A percentile compares a stretch with the other conserved stretches of the same genome.
These are phyloP conservation scores for Poeciliopsis occidentalis DNA, from an alignment of 2,113 vertebrate genomes.

Conservation along the genomic window DNA sequence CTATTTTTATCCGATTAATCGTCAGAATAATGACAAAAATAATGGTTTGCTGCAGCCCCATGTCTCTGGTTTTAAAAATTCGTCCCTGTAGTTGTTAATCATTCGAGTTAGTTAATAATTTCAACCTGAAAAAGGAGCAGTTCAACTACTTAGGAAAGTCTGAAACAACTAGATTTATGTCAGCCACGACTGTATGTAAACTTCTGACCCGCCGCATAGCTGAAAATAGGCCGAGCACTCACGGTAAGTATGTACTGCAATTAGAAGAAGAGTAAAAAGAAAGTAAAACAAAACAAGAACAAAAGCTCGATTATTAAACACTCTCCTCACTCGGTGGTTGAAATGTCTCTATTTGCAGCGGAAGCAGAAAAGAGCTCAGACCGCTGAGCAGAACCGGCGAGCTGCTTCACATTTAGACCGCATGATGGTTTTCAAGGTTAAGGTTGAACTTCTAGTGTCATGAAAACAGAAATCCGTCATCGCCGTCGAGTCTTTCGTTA, in stretches of 20 bases:
- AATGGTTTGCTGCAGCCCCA: too few species aligned
- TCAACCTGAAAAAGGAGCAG: not conserved
- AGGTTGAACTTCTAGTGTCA: slow-evolving; percentile 3
- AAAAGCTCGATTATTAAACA: slow-evolving; percentile 20
- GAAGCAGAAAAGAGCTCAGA: slow-evolving; percentile 43
- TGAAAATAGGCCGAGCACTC: slow-evolving; percentile 48
- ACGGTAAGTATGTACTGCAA: slow-evolving; percentile 47
- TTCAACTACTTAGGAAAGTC: too few species aligned
- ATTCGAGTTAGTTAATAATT: not conserved
- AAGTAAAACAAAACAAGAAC: slow-evolving; percentile 7
- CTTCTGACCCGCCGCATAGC: not conserved
- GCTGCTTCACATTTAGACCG: slow-evolving; percentile 22
- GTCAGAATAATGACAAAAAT: too few species aligned
- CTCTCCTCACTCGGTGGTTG: slow-evolving; percentile 46
- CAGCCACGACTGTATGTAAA: not conserved
- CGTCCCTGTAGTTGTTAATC: too few species aligned
- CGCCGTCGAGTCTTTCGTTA: slow-evolving; percentile 1
- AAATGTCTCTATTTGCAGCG: slow-evolving; percentile 54
- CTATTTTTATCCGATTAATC: too few species aligned
- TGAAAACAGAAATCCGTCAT: slow-evolving; percentile 6
- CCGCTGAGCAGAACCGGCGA: slow-evolving; percentile 30
- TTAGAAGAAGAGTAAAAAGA: slow-evolving; percentile 12
- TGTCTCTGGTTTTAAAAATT: too few species aligned
- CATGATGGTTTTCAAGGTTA: not conserved
- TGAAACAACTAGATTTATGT: too few species aligned